Conservation (phyloP, 1,140 invertebrate genomes). For the Pseudoatta argentina region DNA sequence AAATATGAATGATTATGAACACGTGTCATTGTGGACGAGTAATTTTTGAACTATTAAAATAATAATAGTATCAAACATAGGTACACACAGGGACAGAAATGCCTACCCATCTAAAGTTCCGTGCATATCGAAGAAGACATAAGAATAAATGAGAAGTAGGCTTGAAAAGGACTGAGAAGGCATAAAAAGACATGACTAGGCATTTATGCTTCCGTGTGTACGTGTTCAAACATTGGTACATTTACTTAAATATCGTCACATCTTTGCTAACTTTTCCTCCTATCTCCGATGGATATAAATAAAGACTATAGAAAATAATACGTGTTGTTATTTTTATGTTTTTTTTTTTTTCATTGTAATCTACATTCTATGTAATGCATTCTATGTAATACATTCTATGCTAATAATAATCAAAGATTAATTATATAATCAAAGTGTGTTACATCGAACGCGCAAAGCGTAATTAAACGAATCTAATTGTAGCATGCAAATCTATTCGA, state of each 20-base stretch:
- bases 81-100: no score
- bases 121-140: no score
- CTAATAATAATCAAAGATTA: no score
- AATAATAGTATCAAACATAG: no score
- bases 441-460: neutral
- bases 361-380: neutral
- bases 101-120: no score
- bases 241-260: neutral
- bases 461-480: slow-evolving; percentile 15
- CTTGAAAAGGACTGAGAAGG: no score
- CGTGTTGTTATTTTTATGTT: slow-evolving; percentile 17
- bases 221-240: no score
- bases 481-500: neutral
- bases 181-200: no score
- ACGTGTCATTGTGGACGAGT: neutral
- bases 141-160: no score
- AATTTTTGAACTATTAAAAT: neutral
- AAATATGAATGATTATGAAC: neutral
- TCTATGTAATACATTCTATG: no score
- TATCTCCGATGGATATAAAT: neutral
- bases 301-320: slow-evolving; percentile 21
- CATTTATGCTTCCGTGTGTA: no score
- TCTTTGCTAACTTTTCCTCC: neutral
- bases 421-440: slow-evolving; percentile 13
- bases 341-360: neutral